Evolutionary conservation across 2,797 vertebrate species (phyloP), one percentile per base, ranked within the genome.

Genomic region (Aeoliscus strigatus): DNA sequence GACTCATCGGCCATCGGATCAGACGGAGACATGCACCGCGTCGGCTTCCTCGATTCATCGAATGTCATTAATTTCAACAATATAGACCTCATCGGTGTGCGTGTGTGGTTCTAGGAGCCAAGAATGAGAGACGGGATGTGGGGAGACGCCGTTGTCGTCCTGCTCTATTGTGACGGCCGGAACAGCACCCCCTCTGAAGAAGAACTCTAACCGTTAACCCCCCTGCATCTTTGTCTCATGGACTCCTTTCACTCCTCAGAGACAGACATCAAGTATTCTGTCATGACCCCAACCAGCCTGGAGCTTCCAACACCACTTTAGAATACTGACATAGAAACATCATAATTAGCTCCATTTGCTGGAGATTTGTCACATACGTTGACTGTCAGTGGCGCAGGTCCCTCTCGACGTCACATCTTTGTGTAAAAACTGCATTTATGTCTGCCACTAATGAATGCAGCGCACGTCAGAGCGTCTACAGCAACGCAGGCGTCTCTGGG

Each of bases 201-300:
- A 36, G 45, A 29, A 41, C 25, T 29, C 46, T 38, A 27, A 40
- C 9, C 15, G 12, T 59, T 23, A 14, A 34, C 23, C 6, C 9
- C 39, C 34, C 34, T n/a, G n/a, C 13, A 16, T n/a, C 15, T 2
- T 7, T 11, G 13, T 39, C 38, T 5, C 9, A 30, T 35, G 5
- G 4, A 26, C 27, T 73, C 33, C 50, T 47, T 53, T 59, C 31
- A 55, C 47, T 68, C 41, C 24, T 66, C 56, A 53, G 35, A 52
- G 50, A 52, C 29, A 56, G 29, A 39, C 58, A 48, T 40, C 53
- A 36, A 49, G 59, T 64, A 76, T 86, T 82, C 56, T 57, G n/a
- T n/a, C n/a, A 37, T 80, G n/a, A 6, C 3, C 27, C 6, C 26
- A n/a, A 5, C n/a, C 5, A 2, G 13, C 11, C 31, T 37, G 45